These are phyloP conservation scores for Drosophila paulistorum DNA, from an alignment of 1,140 invertebrate species.

Conservation along the genomic window DNA sequence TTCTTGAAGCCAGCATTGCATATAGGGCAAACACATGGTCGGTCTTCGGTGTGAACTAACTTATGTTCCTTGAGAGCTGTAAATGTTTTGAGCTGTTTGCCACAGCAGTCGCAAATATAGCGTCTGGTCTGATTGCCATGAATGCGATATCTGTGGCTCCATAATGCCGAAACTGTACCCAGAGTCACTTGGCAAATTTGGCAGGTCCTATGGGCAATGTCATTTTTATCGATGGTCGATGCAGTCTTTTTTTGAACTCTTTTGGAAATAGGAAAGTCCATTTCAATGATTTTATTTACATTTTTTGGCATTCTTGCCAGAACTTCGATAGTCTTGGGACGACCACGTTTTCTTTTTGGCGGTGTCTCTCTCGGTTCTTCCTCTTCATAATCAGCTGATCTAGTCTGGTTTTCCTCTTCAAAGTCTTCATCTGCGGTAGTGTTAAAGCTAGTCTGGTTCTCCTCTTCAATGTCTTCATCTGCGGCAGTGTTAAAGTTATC, in stretches of 20 bases:
- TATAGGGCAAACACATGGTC: conserved; percentile 46
- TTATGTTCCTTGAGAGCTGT: conserved; percentile 83
- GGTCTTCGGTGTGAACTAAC: conserved; percentile 82
- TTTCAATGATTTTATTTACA: background rate
- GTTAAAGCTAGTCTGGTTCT: background rate
- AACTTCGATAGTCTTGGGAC: conserved; percentile 26
- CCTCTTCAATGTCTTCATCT: background rate
- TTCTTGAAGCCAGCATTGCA: conserved; percentile 59
- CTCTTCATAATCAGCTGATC: background rate
- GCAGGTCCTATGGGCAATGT: conserved; percentile 43
- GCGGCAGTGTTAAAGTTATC: background rate
- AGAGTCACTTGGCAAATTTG: conserved; percentile 72
- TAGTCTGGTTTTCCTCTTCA: background rate
- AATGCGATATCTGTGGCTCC: conserved; percentile 78
- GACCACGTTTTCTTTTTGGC: conserved; percentile 36
- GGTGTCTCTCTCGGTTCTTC: background rate
- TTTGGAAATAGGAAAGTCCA: background rate
- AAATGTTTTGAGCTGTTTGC: conserved; percentile 82
- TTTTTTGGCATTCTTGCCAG: background rate
- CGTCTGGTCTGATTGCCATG: conserved; percentile 81
- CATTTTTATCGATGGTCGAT: background rate
- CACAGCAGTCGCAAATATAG: conserved; percentile 83
- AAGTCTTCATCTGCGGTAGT: background rate
- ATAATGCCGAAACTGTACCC: conserved; percentile 52
- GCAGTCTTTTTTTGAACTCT: background rate